Conservation (phyloP, 1,140 invertebrate species). For the Brachionus koreanus region DNA sequence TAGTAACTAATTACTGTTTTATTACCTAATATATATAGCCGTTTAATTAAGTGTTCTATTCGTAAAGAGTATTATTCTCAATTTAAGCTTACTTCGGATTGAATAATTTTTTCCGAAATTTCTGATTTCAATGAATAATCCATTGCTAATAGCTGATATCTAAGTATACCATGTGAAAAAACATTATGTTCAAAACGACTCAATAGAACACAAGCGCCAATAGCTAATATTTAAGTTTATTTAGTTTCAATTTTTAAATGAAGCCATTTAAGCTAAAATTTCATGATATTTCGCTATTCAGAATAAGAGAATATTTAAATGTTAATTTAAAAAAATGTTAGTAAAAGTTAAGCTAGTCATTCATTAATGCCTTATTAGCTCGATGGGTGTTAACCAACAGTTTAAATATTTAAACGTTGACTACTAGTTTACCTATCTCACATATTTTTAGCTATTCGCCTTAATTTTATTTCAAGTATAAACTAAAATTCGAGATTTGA, state of each 20-base stretch:
- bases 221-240: not conserved
- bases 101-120: too few relatives aligned
- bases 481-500: not conserved
- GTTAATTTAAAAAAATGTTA: not conserved
- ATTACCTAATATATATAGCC: not conserved
- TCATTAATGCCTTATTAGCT: slow-evolving; percentile 2
- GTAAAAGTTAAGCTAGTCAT: not conserved
- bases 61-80: not conserved
- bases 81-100: too few relatives aligned
- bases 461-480: not conserved
- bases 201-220: not conserved
- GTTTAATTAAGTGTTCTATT: not conserved
- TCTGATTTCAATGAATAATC: too few relatives aligned
- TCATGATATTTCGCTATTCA: not conserved
- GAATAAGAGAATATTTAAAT: not conserved
- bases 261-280: not conserved
- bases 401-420: not conserved
- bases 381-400: not conserved
- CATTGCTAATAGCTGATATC: too few relatives aligned
- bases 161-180: too few relatives aligned
- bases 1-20: not conserved
- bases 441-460: not conserved
- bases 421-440: not conserved
- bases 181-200: not conserved
- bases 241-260: not conserved